phyloP scores from a whole-genome alignment of 2,113 vertebrate genomes.

The Dicrurus megarhynchus region DNA sequence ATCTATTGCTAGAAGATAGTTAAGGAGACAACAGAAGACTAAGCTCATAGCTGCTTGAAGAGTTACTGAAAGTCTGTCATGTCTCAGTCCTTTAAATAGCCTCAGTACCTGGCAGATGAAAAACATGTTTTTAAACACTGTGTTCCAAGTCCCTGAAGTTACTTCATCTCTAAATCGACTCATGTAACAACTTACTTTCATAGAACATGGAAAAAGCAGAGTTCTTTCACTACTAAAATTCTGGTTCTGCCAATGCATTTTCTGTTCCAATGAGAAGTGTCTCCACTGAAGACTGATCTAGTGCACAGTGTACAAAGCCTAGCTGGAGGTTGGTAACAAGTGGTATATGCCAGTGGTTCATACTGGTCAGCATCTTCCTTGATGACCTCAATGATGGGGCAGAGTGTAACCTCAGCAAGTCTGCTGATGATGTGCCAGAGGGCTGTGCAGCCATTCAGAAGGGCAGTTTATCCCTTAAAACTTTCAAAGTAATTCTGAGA shows the following conservation, averaged over 20 bases:
- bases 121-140: slow-evolving; percentile 25
- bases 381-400: background rate
- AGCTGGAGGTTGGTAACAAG: background rate
- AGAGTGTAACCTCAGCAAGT: background rate
- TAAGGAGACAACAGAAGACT: background rate
- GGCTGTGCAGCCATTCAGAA: background rate
- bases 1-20: background rate
- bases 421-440: background rate
- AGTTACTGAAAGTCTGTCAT: background rate
- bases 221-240: background rate
- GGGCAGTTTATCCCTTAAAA: background rate
- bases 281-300: background rate
- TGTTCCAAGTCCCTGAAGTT: background rate
- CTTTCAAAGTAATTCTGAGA: background rate
- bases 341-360: background rate
- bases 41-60: background rate
- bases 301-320: background rate
- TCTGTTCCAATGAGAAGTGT: background rate
- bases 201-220: background rate
- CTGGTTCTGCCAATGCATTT: background rate
- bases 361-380: background rate
- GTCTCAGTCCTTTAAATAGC: slow-evolving; percentile 19
- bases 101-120: background rate
- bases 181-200: background rate
- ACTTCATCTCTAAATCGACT: background rate